Evolutionary conservation across 53 echinoderm and acorn worm species (phyloP), one percentile per base, ranked within the genome.

Genomic region (Echinarachnius parma): DNA sequence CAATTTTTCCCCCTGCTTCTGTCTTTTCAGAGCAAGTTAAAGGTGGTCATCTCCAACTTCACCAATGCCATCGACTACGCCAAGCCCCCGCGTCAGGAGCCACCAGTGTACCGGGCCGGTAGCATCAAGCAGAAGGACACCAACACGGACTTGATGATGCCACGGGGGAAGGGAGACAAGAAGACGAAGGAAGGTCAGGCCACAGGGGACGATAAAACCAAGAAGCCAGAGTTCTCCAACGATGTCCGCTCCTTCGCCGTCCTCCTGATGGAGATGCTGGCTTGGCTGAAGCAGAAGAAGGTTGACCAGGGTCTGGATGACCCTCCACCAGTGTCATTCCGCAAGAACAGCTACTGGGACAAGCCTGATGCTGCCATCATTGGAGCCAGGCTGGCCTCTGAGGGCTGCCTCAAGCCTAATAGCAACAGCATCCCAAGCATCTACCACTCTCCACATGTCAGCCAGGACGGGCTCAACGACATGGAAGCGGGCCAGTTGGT

Each of bases 201-300:
- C 59, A 66, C 64, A n/a, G 69, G 56, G 9, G 78, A 79, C 31
- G 69, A 81, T 48, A 75, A 81, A 16, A 81, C 75, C 49, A 75
- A 64, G 53, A 66, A 64, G 18, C 65, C 60, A 44, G 54, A 78
- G 39, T 96, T 75, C 32, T 76, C 80, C 13, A 84, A 83, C n/a
- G 96, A 96, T 68, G 82, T 96, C 22, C 78, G 96, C n/a, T 87
- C 96, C 33, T 96, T 96, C 44, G 88, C 88, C n/a, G 57, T 96
- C 18, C 77, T 96, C 20, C 50, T 96, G 78, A 71, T 92, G 31
- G 96, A 96, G 63, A 82, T 96, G 81, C 59, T 96, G 68, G 85
- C 86, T 39, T 90, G 90, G 90, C 46, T 78, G 56, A 82, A 86
- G 50, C 82, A 76, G 82, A 86, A 72, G 44, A 34, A 54, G 1